These are phyloP conservation scores for Trachops cirrhosus DNA, from an alignment of 2,797 vertebrate genomes.

Conservation along the genomic window DNA sequence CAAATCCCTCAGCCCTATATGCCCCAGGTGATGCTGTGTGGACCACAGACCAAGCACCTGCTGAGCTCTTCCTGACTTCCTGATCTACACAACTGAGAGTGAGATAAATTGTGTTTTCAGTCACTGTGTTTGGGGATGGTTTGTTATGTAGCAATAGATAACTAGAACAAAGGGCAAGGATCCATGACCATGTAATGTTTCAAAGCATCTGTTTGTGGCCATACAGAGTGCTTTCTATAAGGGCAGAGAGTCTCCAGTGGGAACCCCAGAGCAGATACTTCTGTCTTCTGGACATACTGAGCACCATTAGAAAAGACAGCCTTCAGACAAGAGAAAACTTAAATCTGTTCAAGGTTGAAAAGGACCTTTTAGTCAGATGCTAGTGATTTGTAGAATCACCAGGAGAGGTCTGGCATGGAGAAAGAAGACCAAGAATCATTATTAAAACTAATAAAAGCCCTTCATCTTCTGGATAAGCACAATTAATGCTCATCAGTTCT, in stretches of 20 bases:
- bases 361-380: neutral
- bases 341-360: neutral
- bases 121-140: neutral
- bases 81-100: neutral
- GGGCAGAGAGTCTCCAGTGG: neutral
- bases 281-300: neutral
- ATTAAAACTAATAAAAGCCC: neutral
- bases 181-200: neutral
- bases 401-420: neutral
- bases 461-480: neutral
- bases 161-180: neutral
- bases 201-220: neutral
- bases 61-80: neutral
- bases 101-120: neutral
- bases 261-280: neutral
- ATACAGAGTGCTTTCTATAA: neutral
- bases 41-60: neutral
- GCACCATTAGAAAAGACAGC: neutral
- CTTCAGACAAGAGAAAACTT: neutral
- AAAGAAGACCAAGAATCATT: neutral
- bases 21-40: neutral
- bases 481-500: neutral
- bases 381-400: neutral
- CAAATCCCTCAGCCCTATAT: neutral
- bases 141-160: neutral